Percentiles rank a stretch among this genome's conserved stretches.
Evolutionary conservation across 2,797 vertebrate species (phyloP).

Genomic region (Scyliorhinus canicula): DNA sequence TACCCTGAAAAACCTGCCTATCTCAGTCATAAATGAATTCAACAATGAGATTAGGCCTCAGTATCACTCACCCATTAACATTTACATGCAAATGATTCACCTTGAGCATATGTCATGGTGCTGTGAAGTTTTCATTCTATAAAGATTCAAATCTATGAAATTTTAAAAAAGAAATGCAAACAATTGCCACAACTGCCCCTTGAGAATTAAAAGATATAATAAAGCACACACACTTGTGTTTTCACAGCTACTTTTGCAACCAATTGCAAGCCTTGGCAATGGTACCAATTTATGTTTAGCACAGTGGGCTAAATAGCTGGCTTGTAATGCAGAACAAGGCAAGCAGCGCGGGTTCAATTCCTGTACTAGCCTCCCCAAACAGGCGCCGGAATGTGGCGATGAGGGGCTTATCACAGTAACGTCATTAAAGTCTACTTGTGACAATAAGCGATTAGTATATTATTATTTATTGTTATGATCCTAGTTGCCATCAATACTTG

Average conservation of each 20-base stretch:
- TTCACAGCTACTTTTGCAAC: background rate
- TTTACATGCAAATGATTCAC: background rate
- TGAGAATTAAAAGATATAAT: background rate
- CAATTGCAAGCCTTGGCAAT: background rate
- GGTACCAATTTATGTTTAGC: background rate
- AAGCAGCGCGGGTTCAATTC: no score
- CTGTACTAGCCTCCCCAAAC: no score
- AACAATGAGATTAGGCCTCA: background rate
- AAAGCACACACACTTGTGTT: background rate
- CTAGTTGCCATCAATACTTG: no score
- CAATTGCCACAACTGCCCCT: background rate
- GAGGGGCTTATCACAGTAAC: no score
- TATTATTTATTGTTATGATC: no score
- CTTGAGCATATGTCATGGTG: background rate
- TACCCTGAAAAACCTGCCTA: no score
- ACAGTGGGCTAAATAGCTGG: no score
- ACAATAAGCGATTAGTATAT: no score
- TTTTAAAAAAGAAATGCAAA: background rate
- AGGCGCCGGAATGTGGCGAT: no score
- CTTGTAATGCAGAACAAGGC: no score
- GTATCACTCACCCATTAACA: background rate
- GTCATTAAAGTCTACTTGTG: no score
- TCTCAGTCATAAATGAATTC: no score
- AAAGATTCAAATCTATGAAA: background rate
- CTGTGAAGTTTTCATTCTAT: background rate